Base-by-base conservation (phyloP, 2,888 invertebrate species). In the Platynereis dumerilii region DNA sequence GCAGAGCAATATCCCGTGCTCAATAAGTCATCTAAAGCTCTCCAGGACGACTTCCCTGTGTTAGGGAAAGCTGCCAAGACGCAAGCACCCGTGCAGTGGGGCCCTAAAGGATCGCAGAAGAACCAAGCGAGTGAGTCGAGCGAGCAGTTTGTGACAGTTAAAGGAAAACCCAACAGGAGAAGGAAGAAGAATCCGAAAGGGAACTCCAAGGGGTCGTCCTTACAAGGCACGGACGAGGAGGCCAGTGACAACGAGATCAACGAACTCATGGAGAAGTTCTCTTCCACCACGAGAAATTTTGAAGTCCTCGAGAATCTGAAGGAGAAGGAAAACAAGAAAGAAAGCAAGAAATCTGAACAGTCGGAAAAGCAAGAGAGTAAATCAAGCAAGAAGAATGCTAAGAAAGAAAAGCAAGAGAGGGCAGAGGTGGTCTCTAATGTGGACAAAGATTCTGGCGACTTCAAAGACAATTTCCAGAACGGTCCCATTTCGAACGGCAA, bases 271-370 rank as follows among this genome's bases (percentile, higher is more conserved):
- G 45, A 58, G n/a, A 45, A 58, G 26, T 52, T 52, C 52, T 34
- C 34, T 7, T 22, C 44, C 34, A 34, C 34, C 12, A 34, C 34
- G 34, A 34, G 12, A 34, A 5, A 34, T 34, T 34, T 34, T 12
- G 34, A 34, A 34, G 34, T 34, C 34, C 12, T 29, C 2, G 54
- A 34, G 15, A 61, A 54, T n/a, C n/a, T 20, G 22, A 66, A 66
- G 22, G 55, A 64, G 27, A 59, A 68, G 7, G 68, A 54, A 26
- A 57, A 55, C 27, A 62, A 59, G 44, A 22, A 48, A 20, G n/a
- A n/a, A 48, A 48, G 5, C 3, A 5, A 3, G 5, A 22, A 48
- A 48, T 10, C 7, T 5, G 5, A 3, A 48, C 7, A 48, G 22
- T 7, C n/a, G n/a, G 48, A 48, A 22, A n/a, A 7, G 7, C n/a